Conservation (phyloP, 2,888 invertebrate genomes). For the Acronicta alni region DNA sequence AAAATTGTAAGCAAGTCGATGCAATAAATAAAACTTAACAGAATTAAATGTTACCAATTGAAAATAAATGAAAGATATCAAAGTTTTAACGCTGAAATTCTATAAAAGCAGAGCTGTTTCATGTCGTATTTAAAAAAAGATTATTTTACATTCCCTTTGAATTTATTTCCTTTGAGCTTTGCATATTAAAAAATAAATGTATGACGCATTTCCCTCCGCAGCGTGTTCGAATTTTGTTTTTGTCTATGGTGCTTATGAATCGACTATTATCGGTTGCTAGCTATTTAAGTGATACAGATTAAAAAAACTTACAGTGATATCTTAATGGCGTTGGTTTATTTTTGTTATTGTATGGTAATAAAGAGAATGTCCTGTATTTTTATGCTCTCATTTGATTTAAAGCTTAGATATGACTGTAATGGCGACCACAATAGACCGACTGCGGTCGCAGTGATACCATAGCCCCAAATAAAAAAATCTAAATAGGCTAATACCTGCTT, state of each 20-base stretch:
- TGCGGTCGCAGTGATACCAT: too few relatives aligned
- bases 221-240: constrained; percentile 29
- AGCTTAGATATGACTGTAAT: too few relatives aligned
- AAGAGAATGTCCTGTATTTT: too few relatives aligned
- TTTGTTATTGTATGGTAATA: too few relatives aligned
- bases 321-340: too few relatives aligned
- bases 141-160: constrained; percentile 58
- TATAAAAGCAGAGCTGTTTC: constrained; percentile 27
- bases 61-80: constrained; percentile 38
- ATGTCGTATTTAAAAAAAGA: constrained; percentile 40
- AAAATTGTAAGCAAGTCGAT: background rate
- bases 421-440: too few relatives aligned
- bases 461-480: too few relatives aligned
- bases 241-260: constrained; percentile 39
- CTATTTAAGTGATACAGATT: constrained; percentile 12
- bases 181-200: constrained; percentile 49
- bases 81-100: constrained; percentile 32
- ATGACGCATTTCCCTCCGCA: constrained; percentile 43
- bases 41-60: constrained; percentile 17
- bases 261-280: constrained; percentile 17
- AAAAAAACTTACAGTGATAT: constrained; percentile 14
- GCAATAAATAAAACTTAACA: constrained; percentile 2
- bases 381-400: too few relatives aligned
- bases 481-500: too few relatives aligned
- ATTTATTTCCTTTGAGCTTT: constrained; percentile 55